Evolutionary conservation across 2,797 vertebrate species (phyloP).

Genomic region (Amphiprion clarkii): DNA sequence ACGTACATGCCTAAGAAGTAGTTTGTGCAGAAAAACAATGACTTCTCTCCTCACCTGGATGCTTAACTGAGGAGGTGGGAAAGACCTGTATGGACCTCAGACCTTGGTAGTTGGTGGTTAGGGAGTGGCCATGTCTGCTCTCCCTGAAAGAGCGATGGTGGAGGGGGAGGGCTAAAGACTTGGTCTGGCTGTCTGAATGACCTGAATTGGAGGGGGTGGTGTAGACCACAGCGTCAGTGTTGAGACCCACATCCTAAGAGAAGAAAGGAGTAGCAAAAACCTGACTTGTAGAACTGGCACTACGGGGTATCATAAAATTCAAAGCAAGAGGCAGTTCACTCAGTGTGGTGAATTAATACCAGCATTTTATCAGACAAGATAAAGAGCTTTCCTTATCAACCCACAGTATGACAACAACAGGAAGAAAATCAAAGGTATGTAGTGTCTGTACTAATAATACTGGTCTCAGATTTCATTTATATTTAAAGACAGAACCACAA

Average conservation of each 20-base stretch:
- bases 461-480: too few relatives aligned
- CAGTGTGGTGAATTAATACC: too few relatives aligned
- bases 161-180: conserved; percentile 68
- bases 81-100: conserved; percentile 54
- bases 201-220: conserved; percentile 26
- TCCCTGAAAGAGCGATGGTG: conserved; percentile 54
- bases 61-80: conserved; percentile 65
- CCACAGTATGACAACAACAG: too few relatives aligned
- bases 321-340: background rate
- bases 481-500: too few relatives aligned
- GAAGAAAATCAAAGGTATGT: too few relatives aligned
- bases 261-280: background rate
- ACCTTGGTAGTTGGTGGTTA: conserved; percentile 52
- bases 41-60: conserved; percentile 61
- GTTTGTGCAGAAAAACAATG: background rate
- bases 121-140: conserved; percentile 33
- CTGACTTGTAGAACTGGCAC: background rate
- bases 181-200: conserved; percentile 56
- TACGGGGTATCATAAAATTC: background rate
- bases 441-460: too few relatives aligned
- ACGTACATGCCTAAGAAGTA: background rate
- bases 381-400: background rate
- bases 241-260: conserved; percentile 74
- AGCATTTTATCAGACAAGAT: too few relatives aligned
- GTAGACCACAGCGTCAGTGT: conserved; percentile 65